Base-by-base conservation (phyloP, 2,888 invertebrate species). In the Cylindroiulus punctatus region DNA sequence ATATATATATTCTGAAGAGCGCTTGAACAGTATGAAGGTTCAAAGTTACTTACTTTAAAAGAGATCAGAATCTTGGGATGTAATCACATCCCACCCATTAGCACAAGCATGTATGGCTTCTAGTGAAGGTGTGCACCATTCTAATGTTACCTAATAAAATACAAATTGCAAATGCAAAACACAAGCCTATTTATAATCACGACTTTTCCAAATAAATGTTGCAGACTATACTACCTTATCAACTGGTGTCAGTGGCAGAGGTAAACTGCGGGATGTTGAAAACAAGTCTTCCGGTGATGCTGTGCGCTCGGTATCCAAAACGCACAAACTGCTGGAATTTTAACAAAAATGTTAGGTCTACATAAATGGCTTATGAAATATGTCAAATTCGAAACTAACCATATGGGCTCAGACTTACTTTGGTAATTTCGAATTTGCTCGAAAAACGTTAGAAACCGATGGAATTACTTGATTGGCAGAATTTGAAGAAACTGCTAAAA, bases 51-150 rank as follows among this genome's bases (percentile, higher is more conserved):
- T 0, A 14, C 30, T 83, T 83, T 14, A 83, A 40, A 83, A 83
- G 26, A 44, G n/a, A 10, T 83, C 83, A n/a, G 83, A 83, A 83
- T 83, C 83, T 22, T 44, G 40, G 47, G 47, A 84, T 36, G n/a
- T 84, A 22, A 84, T 84, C 17, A 84, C 36, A 26, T 84, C 36
- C 84, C 84, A 84, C 30, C 84, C 84, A 84, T 52, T 84, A 0
- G 84, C 47, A 47, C 44, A 47, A 36, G 84, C 47, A 52, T 84
- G 84, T 7, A 84, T 47, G 14, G 36, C 22, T 84, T 84, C 84
- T 17, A 84, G 52, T 17, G 84, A 84, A 26, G 47, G 44, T 3
- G 57, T 52, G n/a, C 84, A 57, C 84, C 84, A 84, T 52, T 84
- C 47, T 26, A 52, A n/a, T 17, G 47, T 57, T 26, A 52, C 47